phyloP scores from a whole-genome alignment of 2,113 vertebrate species.

The Balaeniceps rex region DNA sequence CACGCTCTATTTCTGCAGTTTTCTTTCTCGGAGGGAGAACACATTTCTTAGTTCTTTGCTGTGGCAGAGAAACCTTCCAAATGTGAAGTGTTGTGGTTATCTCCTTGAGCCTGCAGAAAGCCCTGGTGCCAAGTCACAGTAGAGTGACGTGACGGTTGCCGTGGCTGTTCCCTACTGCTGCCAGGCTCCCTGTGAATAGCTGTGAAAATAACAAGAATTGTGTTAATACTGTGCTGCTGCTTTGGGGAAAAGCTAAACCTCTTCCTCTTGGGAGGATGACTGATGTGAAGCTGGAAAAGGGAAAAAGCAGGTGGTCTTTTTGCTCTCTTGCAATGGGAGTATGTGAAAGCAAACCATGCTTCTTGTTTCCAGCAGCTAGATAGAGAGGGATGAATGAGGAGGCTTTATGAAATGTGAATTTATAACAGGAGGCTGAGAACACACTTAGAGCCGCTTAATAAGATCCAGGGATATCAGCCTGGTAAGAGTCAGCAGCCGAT shows the following conservation, averaged over 20 bases:
- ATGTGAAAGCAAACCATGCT: not conserved
- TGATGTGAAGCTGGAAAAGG: not conserved
- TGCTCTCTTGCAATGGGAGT: not conserved
- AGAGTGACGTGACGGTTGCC: not conserved
- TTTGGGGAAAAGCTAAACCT: not conserved
- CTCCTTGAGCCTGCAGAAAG: conserved; percentile 14
- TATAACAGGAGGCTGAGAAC: not conserved
- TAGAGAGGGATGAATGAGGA: not conserved
- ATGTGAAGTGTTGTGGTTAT: conserved; percentile 17
- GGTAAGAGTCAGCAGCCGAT: not conserved
- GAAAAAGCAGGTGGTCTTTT: not conserved
- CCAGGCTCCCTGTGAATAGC: conserved; percentile 23
- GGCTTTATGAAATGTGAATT: not conserved
- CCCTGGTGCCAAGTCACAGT: not conserved
- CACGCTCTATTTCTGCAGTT: not conserved
- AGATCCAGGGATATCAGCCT: not conserved
- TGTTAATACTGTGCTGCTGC: conserved; percentile 37
- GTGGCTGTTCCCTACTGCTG: not conserved
- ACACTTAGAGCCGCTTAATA: not conserved
- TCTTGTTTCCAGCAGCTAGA: not conserved
- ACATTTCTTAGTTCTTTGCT: not conserved
- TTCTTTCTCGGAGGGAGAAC: not conserved
- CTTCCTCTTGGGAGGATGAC: not conserved
- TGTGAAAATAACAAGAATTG: conserved; percentile 27
- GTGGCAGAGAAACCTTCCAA: not conserved